Evolutionary conservation across 2,888 invertebrate species (phyloP), one percentile per base, ranked within the genome.

Genomic region (Stictocephala bisonia): DNA sequence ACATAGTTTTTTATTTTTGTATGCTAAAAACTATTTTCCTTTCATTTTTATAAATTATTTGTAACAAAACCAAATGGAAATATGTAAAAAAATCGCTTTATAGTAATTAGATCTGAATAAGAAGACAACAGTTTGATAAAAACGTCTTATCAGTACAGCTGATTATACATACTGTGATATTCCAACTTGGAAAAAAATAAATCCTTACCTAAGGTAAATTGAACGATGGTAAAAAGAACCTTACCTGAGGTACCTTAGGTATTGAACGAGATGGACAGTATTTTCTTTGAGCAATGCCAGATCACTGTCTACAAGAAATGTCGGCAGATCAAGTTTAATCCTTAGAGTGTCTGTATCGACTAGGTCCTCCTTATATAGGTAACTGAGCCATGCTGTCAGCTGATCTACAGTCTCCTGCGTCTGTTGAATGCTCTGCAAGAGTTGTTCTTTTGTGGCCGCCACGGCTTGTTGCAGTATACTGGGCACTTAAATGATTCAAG

Each of bases 401-500:
- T 44, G 64, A 13, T 64, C 27, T 9, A 44, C 40, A 26, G 40
- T 24, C 15, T 26, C 41, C 15, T 24, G 40, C 6, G 64, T 64
- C 9, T 64, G 26, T 44, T 64, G 64, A 6, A 64, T 64, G 3
- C 24, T 26, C 20, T 72, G 53, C 29, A 66, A 71, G 41, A 74
- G 51, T n/a, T 64, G 24, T 9, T 56, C 27, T 69, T 44, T 67
- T 18, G 71, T 68, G 1, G 74, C 58, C 26, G 64, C 40, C 6
- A 72, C 51, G 9, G 74, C 66, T n/a, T 70, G 29, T 18, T 67
- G 53, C 9, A 73, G 51, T 11, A 73, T 29, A 50, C 48, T 66
- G n/a, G 75, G 75, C 24, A 73, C 72, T 75, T 56, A 86, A 86
- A 81, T 3, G n/a, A n/a, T n/a, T n/a, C n/a, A n/a, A n/a, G n/a